Conservation (phyloP, 2,113 vertebrate species). For the Laticauda colubrina region DNA sequence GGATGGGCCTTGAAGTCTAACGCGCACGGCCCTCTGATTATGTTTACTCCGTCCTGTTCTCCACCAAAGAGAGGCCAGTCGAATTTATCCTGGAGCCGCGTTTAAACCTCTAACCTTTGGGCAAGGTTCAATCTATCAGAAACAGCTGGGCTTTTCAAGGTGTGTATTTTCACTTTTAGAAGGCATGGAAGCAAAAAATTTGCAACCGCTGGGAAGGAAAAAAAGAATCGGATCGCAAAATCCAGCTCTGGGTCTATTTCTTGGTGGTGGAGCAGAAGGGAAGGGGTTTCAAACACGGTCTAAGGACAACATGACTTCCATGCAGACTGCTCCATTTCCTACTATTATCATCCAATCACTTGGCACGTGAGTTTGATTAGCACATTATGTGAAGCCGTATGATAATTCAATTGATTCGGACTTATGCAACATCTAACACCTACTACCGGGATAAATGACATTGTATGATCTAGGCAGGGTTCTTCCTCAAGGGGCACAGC, state of each 20-base stretch:
- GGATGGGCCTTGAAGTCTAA: conserved; percentile 61
- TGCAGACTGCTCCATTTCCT: not conserved
- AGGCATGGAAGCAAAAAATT: conserved; percentile 72
- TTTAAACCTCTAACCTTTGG: conserved; percentile 64
- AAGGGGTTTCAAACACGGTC: conserved; percentile 70
- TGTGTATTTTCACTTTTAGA: conserved; percentile 64
- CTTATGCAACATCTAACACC: not conserved
- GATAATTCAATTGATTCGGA: not conserved
- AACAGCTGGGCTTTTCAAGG: conserved; percentile 74
- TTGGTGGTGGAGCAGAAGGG: conserved; percentile 43
- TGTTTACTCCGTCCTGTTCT: not conserved
- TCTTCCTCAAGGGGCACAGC: not conserved
- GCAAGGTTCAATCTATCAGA: conserved; percentile 71
- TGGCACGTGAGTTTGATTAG: no score
- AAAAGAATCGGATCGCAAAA: conserved; percentile 67
- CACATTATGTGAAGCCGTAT: no score
- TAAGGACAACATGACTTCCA: conserved; percentile 69
- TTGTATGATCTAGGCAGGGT: not conserved
- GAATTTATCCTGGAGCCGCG: conserved; percentile 64
- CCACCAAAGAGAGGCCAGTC: conserved; percentile 31
- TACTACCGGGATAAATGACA: not conserved
- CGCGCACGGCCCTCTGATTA: conserved; percentile 47
- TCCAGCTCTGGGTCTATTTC: conserved; percentile 55
- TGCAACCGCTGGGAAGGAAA: conserved; percentile 69
- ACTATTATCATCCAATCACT: no score